phyloP scores from a whole-genome alignment of 2,113 vertebrate genomes.

The Mola mola region DNA sequence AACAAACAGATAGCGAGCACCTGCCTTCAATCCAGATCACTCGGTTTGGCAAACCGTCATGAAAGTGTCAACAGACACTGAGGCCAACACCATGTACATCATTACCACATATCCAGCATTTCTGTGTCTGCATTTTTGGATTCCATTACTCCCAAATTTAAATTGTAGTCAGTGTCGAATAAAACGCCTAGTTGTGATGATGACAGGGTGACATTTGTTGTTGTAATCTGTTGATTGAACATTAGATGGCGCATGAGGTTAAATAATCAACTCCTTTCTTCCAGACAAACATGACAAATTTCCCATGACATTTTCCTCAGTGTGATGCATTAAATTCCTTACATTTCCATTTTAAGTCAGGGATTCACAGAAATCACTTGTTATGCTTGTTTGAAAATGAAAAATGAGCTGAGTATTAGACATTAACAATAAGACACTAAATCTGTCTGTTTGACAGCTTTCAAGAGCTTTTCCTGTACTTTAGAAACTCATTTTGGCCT shows the following conservation, averaged over 20 bases:
- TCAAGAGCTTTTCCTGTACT: no score
- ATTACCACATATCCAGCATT: not conserved
- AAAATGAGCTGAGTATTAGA: no score
- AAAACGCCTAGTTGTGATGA: no score
- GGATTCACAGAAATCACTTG: not conserved
- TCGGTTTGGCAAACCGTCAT: not conserved
- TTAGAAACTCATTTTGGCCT: no score
- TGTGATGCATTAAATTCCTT: not conserved
- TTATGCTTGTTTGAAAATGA: no score
- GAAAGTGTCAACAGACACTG: constrained; percentile 2
- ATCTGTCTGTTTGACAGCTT: no score
- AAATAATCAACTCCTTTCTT: constrained; percentile 4
- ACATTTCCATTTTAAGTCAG: constrained; percentile 1
- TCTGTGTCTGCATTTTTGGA: no score
- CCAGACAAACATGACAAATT: not conserved
- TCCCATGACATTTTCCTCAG: not conserved
- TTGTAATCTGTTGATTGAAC: constrained; percentile 37
- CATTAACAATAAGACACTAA: no score
- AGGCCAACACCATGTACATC: no score
- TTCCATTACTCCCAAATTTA: no score
- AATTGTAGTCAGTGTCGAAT: no score
- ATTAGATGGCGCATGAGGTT: constrained; percentile 56
- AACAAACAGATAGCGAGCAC: constrained; percentile 2
- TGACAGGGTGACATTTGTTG: no score
- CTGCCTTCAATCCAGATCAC: constrained; percentile 38